phyloP scores from a whole-genome alignment of 92 coral and sea anemone species.

The Metridium senile region DNA sequence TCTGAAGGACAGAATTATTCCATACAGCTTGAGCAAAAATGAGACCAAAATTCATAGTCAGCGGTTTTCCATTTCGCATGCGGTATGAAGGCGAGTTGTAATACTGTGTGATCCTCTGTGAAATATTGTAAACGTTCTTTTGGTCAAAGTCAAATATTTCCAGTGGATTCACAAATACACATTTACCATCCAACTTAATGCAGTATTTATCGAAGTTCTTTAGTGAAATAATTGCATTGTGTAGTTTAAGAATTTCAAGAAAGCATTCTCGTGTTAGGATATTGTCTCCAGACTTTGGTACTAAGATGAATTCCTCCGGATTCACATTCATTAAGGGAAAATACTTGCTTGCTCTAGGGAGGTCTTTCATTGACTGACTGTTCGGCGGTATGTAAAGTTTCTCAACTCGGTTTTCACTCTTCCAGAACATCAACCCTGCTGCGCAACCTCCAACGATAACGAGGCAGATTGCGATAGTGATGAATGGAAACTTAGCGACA shows the following conservation, averaged over 20 bases:
- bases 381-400: constrained; percentile 73
- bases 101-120: constrained; percentile 6
- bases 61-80: constrained; percentile 67
- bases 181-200: constrained; percentile 33
- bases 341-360: constrained; percentile 50
- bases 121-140: constrained; percentile 25
- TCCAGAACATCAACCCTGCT: constrained; percentile 62
- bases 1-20: constrained; percentile 8
- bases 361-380: constrained; percentile 57
- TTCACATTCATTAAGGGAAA: constrained; percentile 47
- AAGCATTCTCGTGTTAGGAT: constrained; percentile 46
- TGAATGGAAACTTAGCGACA: constrained; percentile 49
- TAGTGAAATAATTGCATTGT: constrained; percentile 43
- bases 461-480: constrained; percentile 36
- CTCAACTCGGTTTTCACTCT: constrained; percentile 66
- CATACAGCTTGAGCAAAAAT: constrained; percentile 40
- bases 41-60: constrained; percentile 35
- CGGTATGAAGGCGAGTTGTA: constrained; percentile 5
- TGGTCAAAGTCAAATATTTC: constrained; percentile 57
- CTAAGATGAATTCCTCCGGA: constrained; percentile 41
- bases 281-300: constrained; percentile 34
- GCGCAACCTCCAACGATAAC: constrained; percentile 58
- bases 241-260: constrained; percentile 42
- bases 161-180: constrained; percentile 55
- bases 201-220: constrained; percentile 53